Base-by-base conservation (phyloP, 2,888 invertebrate species). In the Ophioninae sp. region DNA sequence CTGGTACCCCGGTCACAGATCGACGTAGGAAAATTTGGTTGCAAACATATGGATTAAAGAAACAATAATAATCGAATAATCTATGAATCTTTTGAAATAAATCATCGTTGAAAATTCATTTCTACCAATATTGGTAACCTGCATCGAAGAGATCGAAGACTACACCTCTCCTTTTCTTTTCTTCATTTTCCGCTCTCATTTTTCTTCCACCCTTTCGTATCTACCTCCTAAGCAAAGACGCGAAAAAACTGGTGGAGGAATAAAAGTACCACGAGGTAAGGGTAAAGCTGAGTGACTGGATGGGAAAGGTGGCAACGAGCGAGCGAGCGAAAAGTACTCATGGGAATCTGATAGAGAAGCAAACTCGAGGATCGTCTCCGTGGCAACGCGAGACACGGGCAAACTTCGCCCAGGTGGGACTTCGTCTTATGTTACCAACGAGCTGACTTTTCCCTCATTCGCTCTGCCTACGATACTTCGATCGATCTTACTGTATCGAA, bases 321-420 rank as follows among this genome's bases (percentile, higher is more conserved):
- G 69, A 72, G 59, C 37, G 73, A 68, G 80, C 51, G 81, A 85
- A 77, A 84, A 84, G 59, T 59, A 72, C 85, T 83, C 83, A 65
- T 67, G 82, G 74, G 86, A 87, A 88, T 85, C 82, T 85, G 87
- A 88, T 87, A 86, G 84, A 85, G 81, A 88, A 87, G 86, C 73
- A 84, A 82, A 85, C 83, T 83, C 86, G 85, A 85, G 81, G 67
- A 74, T 72, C 44, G 88, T 88, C 80, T 72, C 89, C 88, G 69
- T 89, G 85, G 88, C 88, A 89, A 89, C 89, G 81, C 86, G 82
- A 81, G 88, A 88, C 86, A 81, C 81, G 79, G 82, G 71, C 85
- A 65, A 65, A 79, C 75, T 79, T 73, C 73, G 65, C 69, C 82
- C 82, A 69, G 23, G 81, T 61, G 65, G 58, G 75, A 68, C 68